A percentile compares a stretch with the other conserved stretches of the same genome.
Evolutionary conservation across 2,888 invertebrate species (phyloP).

Genomic region (Flexamia atlantica): DNA sequence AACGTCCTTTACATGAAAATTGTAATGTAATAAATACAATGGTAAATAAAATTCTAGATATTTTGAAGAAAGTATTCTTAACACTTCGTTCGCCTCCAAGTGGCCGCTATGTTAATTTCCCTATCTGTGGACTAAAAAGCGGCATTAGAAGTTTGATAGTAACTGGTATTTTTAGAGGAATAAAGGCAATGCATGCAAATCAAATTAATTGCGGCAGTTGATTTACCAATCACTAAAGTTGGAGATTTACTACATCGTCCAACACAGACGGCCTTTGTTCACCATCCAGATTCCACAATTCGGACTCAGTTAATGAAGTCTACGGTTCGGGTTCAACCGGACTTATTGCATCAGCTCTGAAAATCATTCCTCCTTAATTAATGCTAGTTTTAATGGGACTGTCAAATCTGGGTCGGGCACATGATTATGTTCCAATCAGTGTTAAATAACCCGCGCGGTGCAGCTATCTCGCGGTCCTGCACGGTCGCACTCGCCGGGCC

Average conservation of each 20-base stretch:
- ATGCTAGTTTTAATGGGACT: constrained; percentile 43
- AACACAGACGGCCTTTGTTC: not conserved
- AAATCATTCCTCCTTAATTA: constrained; percentile 35
- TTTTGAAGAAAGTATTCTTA: too few relatives aligned
- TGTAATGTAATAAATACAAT: too few relatives aligned
- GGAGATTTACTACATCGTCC: not conserved
- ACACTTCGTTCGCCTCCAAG: too few relatives aligned
- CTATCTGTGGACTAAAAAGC: too few relatives aligned
- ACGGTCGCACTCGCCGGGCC: not conserved
- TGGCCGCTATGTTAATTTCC: too few relatives aligned
- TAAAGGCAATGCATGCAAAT: too few relatives aligned
- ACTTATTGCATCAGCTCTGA: constrained; percentile 22
- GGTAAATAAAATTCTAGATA: too few relatives aligned
- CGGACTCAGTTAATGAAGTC: not conserved
- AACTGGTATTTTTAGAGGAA: too few relatives aligned
- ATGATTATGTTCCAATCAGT: constrained; percentile 35
- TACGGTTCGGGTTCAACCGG: not conserved
- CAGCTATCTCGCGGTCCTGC: not conserved
- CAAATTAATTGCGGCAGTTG: too few relatives aligned
- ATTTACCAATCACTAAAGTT: too few relatives aligned
- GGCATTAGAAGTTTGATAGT: too few relatives aligned
- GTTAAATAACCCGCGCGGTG: constrained; percentile 16
- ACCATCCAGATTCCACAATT: not conserved
- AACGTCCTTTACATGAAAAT: too few relatives aligned
- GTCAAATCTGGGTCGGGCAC: not conserved